A percentile compares a stretch with the other conserved stretches of the same genome.
Conservation (phyloP, 2,888 invertebrate genomes). For the Steinernema hermaphroditum region DNA sequence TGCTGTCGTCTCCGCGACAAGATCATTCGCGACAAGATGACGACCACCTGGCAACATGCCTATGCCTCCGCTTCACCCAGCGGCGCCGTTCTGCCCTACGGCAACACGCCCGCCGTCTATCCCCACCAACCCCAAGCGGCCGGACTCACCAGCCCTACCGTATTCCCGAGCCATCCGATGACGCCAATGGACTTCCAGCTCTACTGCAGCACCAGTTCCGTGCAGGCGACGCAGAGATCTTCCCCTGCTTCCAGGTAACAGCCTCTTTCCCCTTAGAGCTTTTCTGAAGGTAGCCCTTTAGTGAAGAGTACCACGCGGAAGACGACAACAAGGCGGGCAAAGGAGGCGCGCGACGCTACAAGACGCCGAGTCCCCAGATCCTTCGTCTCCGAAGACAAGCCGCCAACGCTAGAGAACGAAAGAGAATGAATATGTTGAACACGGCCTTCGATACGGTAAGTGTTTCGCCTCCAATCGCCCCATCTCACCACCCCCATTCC, state of each 20-base stretch:
- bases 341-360: constrained; percentile 52
- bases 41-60: constrained; percentile 28
- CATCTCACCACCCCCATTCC: constrained; percentile 35
- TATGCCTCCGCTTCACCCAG: not conserved
- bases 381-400: constrained; percentile 52
- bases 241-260: not conserved
- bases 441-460: constrained; percentile 64
- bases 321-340: not conserved
- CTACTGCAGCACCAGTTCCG: constrained; percentile 21
- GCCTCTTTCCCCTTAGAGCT: not conserved
- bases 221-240: not conserved
- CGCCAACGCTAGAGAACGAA: constrained; percentile 64
- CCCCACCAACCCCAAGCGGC: not conserved
- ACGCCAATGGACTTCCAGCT: constrained; percentile 12
- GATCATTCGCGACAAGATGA: constrained; percentile 28
- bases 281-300: not conserved
- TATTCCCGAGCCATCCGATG: constrained; percentile 5
- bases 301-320: not conserved
- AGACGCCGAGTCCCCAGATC: constrained; percentile 64
- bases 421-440: constrained; percentile 64
- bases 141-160: not conserved
- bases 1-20: constrained; percentile 17
- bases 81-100: not conserved
- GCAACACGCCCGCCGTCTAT: not conserved
- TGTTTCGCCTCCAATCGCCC: not conserved